Evolutionary conservation across 2,113 vertebrate genomes (phyloP), one percentile per base, ranked within the genome.

Genomic region (Grus americana): DNA sequence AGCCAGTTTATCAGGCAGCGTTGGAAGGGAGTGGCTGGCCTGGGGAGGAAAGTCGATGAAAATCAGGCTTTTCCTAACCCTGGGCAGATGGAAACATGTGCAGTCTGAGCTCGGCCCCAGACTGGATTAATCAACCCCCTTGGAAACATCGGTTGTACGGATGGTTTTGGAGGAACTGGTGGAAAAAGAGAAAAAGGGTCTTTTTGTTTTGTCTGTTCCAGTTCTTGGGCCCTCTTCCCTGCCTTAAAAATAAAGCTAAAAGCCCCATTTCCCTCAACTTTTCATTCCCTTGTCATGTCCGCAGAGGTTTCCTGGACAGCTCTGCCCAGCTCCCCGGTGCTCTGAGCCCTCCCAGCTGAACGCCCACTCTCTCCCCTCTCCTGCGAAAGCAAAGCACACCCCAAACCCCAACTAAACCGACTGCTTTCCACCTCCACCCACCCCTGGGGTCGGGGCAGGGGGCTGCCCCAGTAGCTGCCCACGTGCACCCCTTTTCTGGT

Each of bases 1-100:
- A 97, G 96, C 95, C 94, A 96, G 95, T 97, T 96, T 95, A 95
- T 96, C 96, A 93, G 63, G 96, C 95, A 92, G 67, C 11, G 59
- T 84, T 84, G 85, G 94, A 49, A 93, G 96, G 97, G 96, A 96
- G 97, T 83, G 96, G 89, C 73, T 93, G 92, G 81, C 82, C 89
- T 85, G 63, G 36, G 85, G 95, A 96, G 75, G 88, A 86, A 94
- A 86, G 93, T 49, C 30, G 5, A 88, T 88, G 84, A 92, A 96
- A 94, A 94, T 86, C 81, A 88, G 93, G 90, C 91, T 95, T 96
- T 92, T 91, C 84, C 84, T 80, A 92, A 92, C 73, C 63, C 81
- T 93, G 94, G 63, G 86, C 82, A 79, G 86, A 95, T 96, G 95
- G 91, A 96, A 95, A 92, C 72, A 49, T 79, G 76, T 85, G 93